Conservation (phyloP, 2,113 vertebrate genomes). For the Aepyceros melampus region DNA sequence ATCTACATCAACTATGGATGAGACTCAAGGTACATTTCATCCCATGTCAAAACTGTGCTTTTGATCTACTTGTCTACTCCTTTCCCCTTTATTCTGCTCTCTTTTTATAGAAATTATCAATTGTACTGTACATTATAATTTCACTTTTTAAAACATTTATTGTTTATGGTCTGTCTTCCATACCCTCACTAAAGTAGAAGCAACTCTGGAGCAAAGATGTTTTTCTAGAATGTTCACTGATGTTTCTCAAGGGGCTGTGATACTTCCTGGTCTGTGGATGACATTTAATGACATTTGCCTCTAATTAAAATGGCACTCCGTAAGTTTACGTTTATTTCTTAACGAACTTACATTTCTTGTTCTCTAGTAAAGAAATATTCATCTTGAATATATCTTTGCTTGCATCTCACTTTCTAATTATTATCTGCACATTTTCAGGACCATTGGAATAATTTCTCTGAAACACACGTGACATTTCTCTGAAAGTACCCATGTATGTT, state of each 20-base stretch:
- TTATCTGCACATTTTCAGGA: not conserved
- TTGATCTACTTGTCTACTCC: not conserved
- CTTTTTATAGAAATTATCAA: not conserved
- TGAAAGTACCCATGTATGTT: not conserved
- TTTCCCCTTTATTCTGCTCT: not conserved
- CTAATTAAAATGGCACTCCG: conserved; percentile 45
- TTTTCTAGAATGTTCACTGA: not conserved
- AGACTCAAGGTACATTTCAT: not conserved
- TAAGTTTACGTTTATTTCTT: conserved; percentile 15
- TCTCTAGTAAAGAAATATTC: not conserved
- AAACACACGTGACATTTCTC: not conserved
- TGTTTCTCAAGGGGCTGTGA: not conserved
- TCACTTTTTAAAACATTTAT: not conserved
- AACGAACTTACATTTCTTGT: not conserved
- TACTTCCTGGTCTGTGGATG: not conserved
- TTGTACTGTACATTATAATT: not conserved
- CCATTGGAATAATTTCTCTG: not conserved
- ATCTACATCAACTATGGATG: not conserved
- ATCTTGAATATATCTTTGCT: not conserved
- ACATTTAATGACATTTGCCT: not conserved
- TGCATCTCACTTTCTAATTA: not conserved
- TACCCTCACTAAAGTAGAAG: not conserved
- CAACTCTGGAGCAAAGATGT: not conserved
- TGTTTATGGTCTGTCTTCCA: not conserved
- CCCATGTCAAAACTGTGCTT: not conserved